Base-by-base conservation (phyloP, 2,797 vertebrate genomes). In the Chaenodraco wilsoni region DNA sequence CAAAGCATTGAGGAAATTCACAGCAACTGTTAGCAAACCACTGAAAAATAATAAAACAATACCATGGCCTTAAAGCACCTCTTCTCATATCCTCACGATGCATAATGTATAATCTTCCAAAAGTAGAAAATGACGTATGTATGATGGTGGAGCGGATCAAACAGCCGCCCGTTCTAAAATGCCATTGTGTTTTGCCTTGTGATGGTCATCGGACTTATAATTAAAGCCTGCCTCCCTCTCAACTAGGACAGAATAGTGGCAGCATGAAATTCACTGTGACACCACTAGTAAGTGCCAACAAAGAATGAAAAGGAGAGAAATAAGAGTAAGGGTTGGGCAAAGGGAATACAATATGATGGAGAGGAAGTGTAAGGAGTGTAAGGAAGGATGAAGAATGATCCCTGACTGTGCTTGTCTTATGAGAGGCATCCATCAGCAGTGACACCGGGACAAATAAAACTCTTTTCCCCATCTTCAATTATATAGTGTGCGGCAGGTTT, bases 391-490 rank as follows among this genome's bases (percentile, higher is more conserved):
- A 94, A 88, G 89, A 92, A 94, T 93, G 93, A 93, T 92, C 79
- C 82, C 71, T 91, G 90, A 94, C 89, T 89, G 90, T 89, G 81
- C 84, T 83, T 76, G 88, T 91, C 90, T 94, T 95, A 94, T 95
- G 94, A 95, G 91, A 89, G 83, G 84, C 90, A 95, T 94, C 93
- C 93, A 94, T 95, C 94, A 94, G 81, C 43, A 78, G 45, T 91
- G 92, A 93, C 90, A 92, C 65, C 69, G 33, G 70, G 73, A 93
- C 90, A 93, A 94, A 94, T 90, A 92, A 89, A 91, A 83, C 62
- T 73, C 69, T 58, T 72, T 76, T 31, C 54, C 59, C 64, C 52
- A 75, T 90, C 93, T 93, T 91, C 88, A 91, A 90, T 94, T 92
- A 92, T 46, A 87, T 51, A 78, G 58, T 12, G 2, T 19, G 33